These are phyloP conservation scores for Netelia virgata DNA, from an alignment of 2,888 invertebrate species.

Conservation along the genomic window DNA sequence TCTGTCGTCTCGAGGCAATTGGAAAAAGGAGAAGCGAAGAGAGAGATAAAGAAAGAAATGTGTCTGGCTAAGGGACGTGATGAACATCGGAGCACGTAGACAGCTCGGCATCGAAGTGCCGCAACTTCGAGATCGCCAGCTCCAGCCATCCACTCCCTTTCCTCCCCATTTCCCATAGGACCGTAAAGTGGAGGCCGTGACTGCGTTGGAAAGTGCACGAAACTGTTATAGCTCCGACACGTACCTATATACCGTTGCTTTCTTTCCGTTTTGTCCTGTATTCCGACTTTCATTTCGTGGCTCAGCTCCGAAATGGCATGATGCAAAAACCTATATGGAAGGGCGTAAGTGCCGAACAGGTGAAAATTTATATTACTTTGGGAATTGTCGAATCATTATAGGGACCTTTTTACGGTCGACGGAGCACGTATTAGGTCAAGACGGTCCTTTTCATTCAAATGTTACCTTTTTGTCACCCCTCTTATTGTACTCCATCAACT, in stretches of 20 bases:
- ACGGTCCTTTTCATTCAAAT: no score
- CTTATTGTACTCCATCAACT: no score
- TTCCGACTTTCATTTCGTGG: conserved; percentile 37
- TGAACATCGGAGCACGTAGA: conserved; percentile 59
- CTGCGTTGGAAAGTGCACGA: conserved; percentile 47
- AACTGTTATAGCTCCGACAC: conserved; percentile 14
- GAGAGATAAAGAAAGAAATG: conserved; percentile 14
- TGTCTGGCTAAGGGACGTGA: conserved; percentile 62
- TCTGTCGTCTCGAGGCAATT: background rate
- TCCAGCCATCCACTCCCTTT: conserved; percentile 1
- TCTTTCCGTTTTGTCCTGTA: conserved; percentile 15
- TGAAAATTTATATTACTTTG: no score
- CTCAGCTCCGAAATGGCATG: background rate
- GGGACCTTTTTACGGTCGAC: no score
- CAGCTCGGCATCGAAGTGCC: conserved; percentile 23
- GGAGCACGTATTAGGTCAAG: no score
- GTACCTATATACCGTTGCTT: conserved; percentile 21
- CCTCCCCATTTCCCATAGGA: conserved; percentile 18
- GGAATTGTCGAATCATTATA: no score
- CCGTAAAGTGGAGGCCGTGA: conserved; percentile 34
- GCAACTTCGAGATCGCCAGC: conserved; percentile 53
- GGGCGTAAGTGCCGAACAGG: no score
- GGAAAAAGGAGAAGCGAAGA: background rate
- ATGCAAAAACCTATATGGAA: background rate
- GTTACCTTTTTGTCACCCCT: no score